Conservation (phyloP, 2,113 vertebrate genomes). For the Marcusenius ussheri region DNA sequence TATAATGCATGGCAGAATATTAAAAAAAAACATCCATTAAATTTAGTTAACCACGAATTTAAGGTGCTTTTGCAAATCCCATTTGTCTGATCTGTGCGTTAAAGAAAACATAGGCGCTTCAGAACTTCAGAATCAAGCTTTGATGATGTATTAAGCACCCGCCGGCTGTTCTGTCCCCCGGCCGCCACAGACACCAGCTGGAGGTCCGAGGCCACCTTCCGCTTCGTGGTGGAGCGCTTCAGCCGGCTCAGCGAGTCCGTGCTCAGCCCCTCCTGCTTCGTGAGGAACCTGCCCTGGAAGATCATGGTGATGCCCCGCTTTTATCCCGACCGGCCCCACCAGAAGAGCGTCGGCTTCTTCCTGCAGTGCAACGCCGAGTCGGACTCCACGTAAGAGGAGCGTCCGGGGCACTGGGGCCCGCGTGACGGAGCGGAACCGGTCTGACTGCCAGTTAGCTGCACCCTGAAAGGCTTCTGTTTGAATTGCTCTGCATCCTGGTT, state of each 20-base stretch:
- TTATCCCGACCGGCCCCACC: slow-evolving; percentile 93
- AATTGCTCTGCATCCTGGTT: background rate
- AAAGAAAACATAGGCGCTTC: background rate
- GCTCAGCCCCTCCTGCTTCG: slow-evolving; percentile 94
- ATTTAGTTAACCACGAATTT: background rate
- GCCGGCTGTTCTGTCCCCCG: background rate
- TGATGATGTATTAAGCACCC: background rate
- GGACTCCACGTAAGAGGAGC: slow-evolving; percentile 85
- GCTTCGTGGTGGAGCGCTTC: slow-evolving; percentile 94
- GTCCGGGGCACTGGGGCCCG: background rate
- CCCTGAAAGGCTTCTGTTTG: background rate
- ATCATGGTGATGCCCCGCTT: slow-evolving; percentile 99
- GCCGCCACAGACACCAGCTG: slow-evolving; percentile 83
- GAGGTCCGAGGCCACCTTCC: slow-evolving; percentile 96
- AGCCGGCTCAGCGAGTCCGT: slow-evolving; percentile 94
- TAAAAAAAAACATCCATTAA: background rate
- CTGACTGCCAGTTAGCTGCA: background rate
- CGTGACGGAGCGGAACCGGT: background rate
- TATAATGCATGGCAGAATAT: background rate
- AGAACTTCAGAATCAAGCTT: background rate
- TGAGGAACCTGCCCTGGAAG: slow-evolving; percentile 97
- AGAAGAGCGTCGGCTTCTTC: slow-evolving; percentile 98
- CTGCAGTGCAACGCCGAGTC: slow-evolving; percentile 98
- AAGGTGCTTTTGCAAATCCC: background rate
- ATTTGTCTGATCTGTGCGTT: background rate